Evolutionary conservation across 2,888 invertebrate genomes (phyloP).

Genomic region (Drosophila niveifrons): DNA sequence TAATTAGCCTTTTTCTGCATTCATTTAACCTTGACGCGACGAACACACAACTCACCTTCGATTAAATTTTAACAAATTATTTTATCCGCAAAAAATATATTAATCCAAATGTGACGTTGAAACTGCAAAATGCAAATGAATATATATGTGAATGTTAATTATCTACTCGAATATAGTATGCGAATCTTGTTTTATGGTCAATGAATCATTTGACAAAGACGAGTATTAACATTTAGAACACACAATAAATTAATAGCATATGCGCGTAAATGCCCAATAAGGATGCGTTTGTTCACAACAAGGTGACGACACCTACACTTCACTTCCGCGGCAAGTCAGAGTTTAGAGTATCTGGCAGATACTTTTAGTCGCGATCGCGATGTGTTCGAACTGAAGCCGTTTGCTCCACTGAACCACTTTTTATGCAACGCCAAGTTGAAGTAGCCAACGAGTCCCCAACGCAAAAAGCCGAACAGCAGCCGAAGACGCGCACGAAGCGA

Average conservation of each 20-base stretch:
- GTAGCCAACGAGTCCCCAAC: slow-evolving; percentile 54
- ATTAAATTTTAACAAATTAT: slow-evolving; percentile 30
- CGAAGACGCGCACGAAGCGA: slow-evolving; percentile 24
- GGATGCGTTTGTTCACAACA: slow-evolving; percentile 18
- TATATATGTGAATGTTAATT: slow-evolving; percentile 31
- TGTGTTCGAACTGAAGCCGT: slow-evolving; percentile 75
- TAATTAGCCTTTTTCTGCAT: slow-evolving; percentile 3
- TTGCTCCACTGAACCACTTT: slow-evolving; percentile 83
- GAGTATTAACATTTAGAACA: slow-evolving; percentile 7
- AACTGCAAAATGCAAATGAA: slow-evolving; percentile 58
- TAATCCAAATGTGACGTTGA: slow-evolving; percentile 52
- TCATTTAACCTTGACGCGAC: slow-evolving; percentile 8
- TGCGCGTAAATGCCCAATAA: slow-evolving; percentile 18
- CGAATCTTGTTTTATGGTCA: slow-evolving; percentile 19
- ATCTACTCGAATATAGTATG: slow-evolving; percentile 7
- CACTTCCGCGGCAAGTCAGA: slow-evolving; percentile 65
- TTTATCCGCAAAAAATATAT: slow-evolving; percentile 48
- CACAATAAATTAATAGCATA: slow-evolving; percentile 16
- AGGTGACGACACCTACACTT: slow-evolving; percentile 59
- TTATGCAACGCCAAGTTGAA: slow-evolving; percentile 81
- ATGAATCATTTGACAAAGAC: slow-evolving; percentile 21
- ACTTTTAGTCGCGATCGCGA: slow-evolving; percentile 54
- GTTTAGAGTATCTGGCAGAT: slow-evolving; percentile 19
- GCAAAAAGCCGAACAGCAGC: slow-evolving; percentile 35
- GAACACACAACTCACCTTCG: slow-evolving; percentile 50